phyloP scores from a whole-genome alignment of 1,140 invertebrate species.

The Bombus terrestris region DNA sequence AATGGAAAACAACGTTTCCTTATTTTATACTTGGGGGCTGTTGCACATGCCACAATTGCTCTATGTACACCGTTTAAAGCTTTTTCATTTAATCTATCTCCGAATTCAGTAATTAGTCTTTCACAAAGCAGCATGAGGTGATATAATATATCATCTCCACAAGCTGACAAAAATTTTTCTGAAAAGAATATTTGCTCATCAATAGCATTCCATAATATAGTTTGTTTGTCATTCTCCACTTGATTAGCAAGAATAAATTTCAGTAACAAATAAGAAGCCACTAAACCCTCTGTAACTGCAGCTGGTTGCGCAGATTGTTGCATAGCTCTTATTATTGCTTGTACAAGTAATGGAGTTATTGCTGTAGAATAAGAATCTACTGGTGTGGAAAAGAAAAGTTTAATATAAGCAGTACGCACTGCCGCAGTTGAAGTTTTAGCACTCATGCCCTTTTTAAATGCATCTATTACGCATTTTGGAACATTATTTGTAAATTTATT shows the following conservation, averaged over 20 bases:
- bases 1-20: conserved; percentile 73
- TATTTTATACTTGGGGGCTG: conserved; percentile 78
- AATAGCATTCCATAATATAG: conserved; percentile 87
- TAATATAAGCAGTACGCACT: conserved; percentile 89
- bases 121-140: conserved; percentile 86
- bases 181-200: conserved; percentile 92
- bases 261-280: conserved; percentile 89
- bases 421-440: conserved; percentile 90
- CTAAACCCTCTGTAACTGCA: conserved; percentile 90
- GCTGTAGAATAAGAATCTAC: conserved; percentile 63
- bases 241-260: conserved; percentile 84
- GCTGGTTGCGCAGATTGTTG: conserved; percentile 82
- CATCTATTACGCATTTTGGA: conserved; percentile 88
- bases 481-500: conserved; percentile 86
- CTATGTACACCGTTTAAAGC: conserved; percentile 82
- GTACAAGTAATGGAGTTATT: conserved; percentile 75
- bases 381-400: conserved; percentile 71
- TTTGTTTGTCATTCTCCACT: conserved; percentile 84
- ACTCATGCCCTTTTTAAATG: conserved; percentile 91
- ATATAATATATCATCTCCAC: conserved; percentile 87
- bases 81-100: conserved; percentile 84
- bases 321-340: conserved; percentile 75
- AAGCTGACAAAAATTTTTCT: conserved; percentile 90
- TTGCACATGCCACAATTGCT: conserved; percentile 86
- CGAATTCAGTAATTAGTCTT: conserved; percentile 85